Percentiles rank a stretch among this genome's conserved stretches.
Conservation (phyloP, 2,888 invertebrate genomes). For the Aporophyla nigra region DNA sequence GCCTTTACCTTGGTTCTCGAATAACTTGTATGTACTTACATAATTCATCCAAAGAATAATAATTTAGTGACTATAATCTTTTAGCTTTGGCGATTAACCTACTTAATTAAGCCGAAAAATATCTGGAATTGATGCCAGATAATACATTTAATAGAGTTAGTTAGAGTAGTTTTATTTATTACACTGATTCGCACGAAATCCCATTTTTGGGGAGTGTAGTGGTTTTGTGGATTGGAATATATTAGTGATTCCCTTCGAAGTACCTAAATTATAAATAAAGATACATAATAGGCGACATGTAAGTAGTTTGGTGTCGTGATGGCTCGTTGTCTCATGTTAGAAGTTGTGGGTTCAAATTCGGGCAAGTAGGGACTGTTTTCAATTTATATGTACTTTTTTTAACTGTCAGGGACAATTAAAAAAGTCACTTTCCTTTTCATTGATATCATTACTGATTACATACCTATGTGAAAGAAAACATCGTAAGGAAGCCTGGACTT, state of each 20-base stretch:
- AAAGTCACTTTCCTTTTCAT: too few species aligned
- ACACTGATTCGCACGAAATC: neutral
- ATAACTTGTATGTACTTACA: neutral
- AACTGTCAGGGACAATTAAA: too few species aligned
- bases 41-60: neutral
- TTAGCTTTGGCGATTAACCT: neutral
- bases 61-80: constrained; percentile 1
- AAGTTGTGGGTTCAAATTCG: neutral
- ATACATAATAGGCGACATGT: neutral
- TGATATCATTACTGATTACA: too few species aligned
- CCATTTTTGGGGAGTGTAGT: neutral
- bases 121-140: too few species aligned
- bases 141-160: too few species aligned
- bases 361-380: neutral
- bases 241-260: neutral
- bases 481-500: too few species aligned
- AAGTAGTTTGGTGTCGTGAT: neutral
- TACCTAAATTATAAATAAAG: neutral
- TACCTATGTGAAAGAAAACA: neutral
- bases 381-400: neutral
- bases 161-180: neutral
- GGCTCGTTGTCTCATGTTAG: neutral
- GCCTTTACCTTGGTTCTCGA: neutral
- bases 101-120: too few species aligned
- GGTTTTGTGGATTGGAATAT: too few species aligned